A percentile compares a stretch with the other conserved stretches of the same genome.
Conservation (phyloP, 2,888 invertebrate species). For the Cephalotes varians region DNA sequence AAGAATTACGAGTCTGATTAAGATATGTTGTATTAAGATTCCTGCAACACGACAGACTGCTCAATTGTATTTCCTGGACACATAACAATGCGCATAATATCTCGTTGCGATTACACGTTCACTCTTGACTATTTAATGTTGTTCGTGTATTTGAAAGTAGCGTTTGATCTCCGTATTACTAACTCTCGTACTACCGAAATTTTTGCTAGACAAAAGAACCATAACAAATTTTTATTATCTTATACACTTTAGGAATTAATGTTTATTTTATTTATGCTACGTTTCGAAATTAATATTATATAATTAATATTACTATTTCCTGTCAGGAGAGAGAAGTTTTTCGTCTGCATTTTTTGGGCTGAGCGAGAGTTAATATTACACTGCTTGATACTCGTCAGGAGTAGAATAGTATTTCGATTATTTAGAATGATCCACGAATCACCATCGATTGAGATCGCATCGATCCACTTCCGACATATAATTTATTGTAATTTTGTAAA, state of each 20-base stretch:
- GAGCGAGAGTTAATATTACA: constrained; percentile 7
- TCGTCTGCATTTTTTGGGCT: background rate
- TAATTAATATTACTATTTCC: background rate
- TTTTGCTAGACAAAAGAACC: background rate
- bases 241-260: background rate
- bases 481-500: constrained; percentile 81
- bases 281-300: background rate
- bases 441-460: constrained; percentile 15
- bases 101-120: background rate
- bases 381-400: too few relatives aligned
- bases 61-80: constrained; percentile 11
- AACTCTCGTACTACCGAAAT: background rate
- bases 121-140: background rate
- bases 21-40: background rate
- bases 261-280: background rate
- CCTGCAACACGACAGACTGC: background rate
- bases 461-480: constrained; percentile 58
- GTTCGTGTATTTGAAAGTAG: background rate
- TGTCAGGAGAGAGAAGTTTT: background rate
- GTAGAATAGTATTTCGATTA: constrained; percentile 8
- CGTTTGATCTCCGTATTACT: constrained; percentile 26
- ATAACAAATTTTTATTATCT: background rate
- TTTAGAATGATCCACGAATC: background rate
- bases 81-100: constrained; percentile 1
- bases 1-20: background rate